Evolutionary conservation across 2,797 vertebrate species (phyloP).

Genomic region (Phylloscopus collybita): DNA sequence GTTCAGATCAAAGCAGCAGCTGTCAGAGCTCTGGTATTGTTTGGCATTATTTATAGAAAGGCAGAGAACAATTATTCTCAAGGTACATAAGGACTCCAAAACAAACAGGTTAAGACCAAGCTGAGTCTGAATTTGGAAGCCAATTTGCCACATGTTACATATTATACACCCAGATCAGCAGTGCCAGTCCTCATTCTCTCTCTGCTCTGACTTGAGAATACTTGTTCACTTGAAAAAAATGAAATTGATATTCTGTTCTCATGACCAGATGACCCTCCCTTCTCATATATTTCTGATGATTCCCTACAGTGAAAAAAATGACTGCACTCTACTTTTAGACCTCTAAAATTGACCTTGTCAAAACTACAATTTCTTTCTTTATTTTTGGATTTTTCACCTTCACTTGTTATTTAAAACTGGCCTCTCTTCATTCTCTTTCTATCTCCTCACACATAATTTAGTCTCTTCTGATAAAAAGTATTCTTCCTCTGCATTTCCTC

Average conservation of each 20-base stretch:
- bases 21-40: slow-evolving; percentile 32
- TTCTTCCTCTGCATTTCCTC: neutral
- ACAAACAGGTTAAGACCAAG: slow-evolving; percentile 18
- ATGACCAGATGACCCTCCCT: neutral
- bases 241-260: neutral
- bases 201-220: neutral
- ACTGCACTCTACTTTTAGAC: neutral
- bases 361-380: neutral
- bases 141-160: neutral
- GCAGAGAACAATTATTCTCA: slow-evolving; percentile 46
- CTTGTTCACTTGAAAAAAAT: neutral
- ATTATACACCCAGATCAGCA: neutral
- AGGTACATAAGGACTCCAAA: neutral
- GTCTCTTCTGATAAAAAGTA: neutral
- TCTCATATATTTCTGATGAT: neutral
- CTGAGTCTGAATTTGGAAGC: neutral
- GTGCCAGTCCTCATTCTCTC: neutral
- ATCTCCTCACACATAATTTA: neutral
- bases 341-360: neutral
- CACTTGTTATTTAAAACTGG: neutral
- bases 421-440: neutral
- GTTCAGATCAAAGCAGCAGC: slow-evolving; percentile 9
- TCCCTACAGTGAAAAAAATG: neutral
- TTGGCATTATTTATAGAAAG: slow-evolving; percentile 44
- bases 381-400: neutral